Base-by-base conservation (phyloP, 2,888 invertebrate species). In the Eremobia ochroleuca region DNA sequence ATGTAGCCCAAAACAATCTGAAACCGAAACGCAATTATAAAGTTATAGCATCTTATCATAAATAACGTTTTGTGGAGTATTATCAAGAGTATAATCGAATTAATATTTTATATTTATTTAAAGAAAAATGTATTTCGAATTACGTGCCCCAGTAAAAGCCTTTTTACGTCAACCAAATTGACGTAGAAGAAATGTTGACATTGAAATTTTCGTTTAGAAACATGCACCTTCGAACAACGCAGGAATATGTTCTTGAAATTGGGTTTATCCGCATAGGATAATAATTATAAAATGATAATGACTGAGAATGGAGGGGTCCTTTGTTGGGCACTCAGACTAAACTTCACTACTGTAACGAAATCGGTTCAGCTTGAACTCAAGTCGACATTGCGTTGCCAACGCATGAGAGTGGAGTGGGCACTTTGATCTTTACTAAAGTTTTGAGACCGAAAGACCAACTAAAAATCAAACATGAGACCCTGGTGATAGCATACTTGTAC, bases 101-200 rank as follows among this genome's bases (percentile, higher is more conserved):
- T 13, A 25, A 31, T 61, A 25, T 52, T 40, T 31, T 5, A 34
- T 28, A 73, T 43, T 52, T n/a, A 52, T 15, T 0, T 43, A 9
- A 2, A 52, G 4, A n/a, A 0, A 66, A 49, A 28, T 28, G 1
- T 3, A 13, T 18, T 66, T 76, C 13, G 25, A 62, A 67, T 52
- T 67, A 28, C 43, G 34, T 68, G 67, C 52, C 21, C 0, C 1
- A 18, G 0, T 13, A 67, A 76, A 68, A 76, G 76, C 61, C 67
- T 46, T 46, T 77, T 40, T 46, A 68, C 43, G 77, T 62, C 77
- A 77, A 58, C n/a, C 25, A 64, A 13, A 31, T 46, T 73, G 76
- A 74, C 74, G 37, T 37, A 3, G 0, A 4, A 25, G 1, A 58
- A 25, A 25, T 34, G 2, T n/a, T 49, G 76, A 66, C 59, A 49